Evolutionary conservation across 2,113 vertebrate species (phyloP), one percentile per base, ranked within the genome.

Genomic region (Vireo altiloquus): DNA sequence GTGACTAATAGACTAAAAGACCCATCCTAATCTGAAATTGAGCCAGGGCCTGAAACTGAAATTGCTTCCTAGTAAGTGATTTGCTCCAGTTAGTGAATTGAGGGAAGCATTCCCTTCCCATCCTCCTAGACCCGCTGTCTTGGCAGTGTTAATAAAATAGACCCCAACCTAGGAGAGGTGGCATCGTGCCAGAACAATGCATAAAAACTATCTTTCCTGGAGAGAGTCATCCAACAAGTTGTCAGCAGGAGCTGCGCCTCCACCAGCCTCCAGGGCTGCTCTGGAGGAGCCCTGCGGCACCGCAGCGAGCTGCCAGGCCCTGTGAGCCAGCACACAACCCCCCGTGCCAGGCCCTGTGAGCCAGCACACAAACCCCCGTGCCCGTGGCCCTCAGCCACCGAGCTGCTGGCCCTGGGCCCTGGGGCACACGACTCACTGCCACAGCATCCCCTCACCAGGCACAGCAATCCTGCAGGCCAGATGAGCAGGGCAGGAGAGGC

Each of bases 321-420:
- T 0, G 14, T 9, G 47, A 82, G 70, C 56, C 5, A n/a, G 40
- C 40, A 13, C n/a, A n/a, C n/a, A 20, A 12, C 11, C 10, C 21
- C 82, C 0, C 0, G 0, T 16, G 54, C 65, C 8, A 46, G 37
- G 1, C 8, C 25, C 46, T 0, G 14, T 9, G 47, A 82, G 70
- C 56, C 5, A n/a, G 40, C 40, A 13, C n/a, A n/a, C n/a, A 20
- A 12, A 13, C 10, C 21, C 82, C 0, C 0, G 0, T 16, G 54
- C 65, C 8, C 1, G 3, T 22, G 22, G 10, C 8, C 11, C 10
- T 1, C 76, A 1, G 11, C 1, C 61, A 14, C 42, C 15, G 4
- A 27, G 2, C 6, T 1, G 63, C 71, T 60, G 88, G 33, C 79
- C 37, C 1, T 15, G 39, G 37, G 40, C 76, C n/a, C 1, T 12